Conservation (phyloP, 1,140 invertebrate genomes). For the Drosophila tristis region DNA sequence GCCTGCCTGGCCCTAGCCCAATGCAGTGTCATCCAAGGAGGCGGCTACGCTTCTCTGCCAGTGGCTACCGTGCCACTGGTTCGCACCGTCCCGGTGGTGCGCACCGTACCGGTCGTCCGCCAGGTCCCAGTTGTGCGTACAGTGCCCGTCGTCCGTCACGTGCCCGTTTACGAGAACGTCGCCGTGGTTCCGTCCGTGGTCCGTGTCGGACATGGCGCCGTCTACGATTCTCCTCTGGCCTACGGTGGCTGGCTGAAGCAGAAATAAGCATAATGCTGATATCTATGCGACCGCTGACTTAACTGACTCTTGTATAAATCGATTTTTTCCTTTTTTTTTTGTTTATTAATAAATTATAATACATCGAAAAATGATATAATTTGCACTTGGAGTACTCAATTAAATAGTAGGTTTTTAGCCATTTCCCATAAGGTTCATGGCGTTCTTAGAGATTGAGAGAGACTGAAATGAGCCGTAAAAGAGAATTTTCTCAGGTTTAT, state of each 20-base stretch:
- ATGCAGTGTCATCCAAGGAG: constrained; percentile 60
- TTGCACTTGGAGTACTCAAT: too few species aligned
- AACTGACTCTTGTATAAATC: constrained; percentile 18
- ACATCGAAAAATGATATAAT: too few species aligned
- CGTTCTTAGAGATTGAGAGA: too few species aligned
- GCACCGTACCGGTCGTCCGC: constrained; percentile 13
- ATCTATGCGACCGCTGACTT: too few species aligned
- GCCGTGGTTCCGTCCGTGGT: constrained; percentile 53
- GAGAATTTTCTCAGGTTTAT: too few species aligned
- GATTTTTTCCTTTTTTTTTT: not conserved
- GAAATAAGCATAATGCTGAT: constrained; percentile 37
- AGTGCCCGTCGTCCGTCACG: constrained; percentile 16
- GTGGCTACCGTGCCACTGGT: constrained; percentile 24
- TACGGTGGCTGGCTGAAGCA: constrained; percentile 67
- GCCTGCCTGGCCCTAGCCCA: constrained; percentile 60
- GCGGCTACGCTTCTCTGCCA: constrained; percentile 21
- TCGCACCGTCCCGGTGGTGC: constrained; percentile 42
- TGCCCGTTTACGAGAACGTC: constrained; percentile 30
- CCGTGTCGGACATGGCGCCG: constrained; percentile 36
- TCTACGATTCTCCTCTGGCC: constrained; percentile 62
- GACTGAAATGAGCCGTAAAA: too few species aligned
- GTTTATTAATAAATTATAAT: too few species aligned
- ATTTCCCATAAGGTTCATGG: too few species aligned
- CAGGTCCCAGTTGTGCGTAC: constrained; percentile 38
- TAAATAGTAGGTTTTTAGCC: too few species aligned